Evolutionary conservation across 2,113 vertebrate species (phyloP).

Genomic region (Elephas maximus): DNA sequence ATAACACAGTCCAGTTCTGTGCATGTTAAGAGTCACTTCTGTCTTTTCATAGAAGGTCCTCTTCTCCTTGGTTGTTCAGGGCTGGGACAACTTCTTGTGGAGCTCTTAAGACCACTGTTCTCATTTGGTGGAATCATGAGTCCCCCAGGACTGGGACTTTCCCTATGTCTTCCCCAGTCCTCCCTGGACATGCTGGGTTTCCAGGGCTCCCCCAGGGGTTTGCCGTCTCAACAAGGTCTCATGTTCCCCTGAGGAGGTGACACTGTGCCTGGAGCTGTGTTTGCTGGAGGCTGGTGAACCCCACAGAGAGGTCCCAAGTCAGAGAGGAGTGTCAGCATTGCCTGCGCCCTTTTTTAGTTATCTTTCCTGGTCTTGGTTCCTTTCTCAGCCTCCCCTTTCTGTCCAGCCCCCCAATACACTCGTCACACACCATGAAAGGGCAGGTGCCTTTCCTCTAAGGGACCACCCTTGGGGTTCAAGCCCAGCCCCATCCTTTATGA

Average conservation of each 20-base stretch:
- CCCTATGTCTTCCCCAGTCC: background rate
- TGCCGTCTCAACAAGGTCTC: background rate
- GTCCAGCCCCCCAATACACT: background rate
- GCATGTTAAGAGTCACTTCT: background rate
- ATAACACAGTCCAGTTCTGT: fast-evolving
- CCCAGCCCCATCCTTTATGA: background rate
- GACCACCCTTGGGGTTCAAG: background rate
- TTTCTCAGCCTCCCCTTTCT: background rate
- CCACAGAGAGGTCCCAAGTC: background rate
- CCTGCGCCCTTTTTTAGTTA: too few relatives aligned
- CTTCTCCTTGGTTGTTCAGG: background rate
- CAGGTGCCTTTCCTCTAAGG: background rate
- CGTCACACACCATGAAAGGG: background rate
- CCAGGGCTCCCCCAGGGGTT: background rate
- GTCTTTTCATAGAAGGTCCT: background rate
- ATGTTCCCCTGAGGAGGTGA: fast-evolving
- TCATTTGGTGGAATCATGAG: background rate
- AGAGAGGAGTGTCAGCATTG: background rate
- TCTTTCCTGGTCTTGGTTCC: background rate
- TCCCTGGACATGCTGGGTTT: background rate
- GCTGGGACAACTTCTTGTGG: too few relatives aligned
- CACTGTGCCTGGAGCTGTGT: background rate
- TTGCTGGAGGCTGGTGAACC: too few relatives aligned
- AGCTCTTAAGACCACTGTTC: background rate
- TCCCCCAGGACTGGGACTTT: background rate